Percentiles rank a stretch among this genome's conserved stretches.
These are phyloP conservation scores for Aethina tumida DNA, from an alignment of 1,140 invertebrate species.

Conservation along the genomic window DNA sequence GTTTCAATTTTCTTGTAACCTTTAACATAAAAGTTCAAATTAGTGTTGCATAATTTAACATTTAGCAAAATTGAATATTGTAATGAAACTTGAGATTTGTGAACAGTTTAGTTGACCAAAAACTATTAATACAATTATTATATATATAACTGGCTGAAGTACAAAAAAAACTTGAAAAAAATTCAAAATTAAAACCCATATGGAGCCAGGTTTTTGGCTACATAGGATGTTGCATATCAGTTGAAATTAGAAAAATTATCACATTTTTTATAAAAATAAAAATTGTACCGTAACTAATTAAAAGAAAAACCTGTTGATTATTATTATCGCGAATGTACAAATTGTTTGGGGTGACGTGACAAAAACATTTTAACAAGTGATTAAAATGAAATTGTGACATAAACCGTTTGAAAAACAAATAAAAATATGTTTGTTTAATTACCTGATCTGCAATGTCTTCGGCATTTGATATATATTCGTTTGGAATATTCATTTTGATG, in stretches of 20 bases:
- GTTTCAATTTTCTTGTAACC: slow-evolving; percentile 87
- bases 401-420: slow-evolving; percentile 9
- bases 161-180: slow-evolving; percentile 10
- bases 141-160: slow-evolving; percentile 3
- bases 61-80: neutral
- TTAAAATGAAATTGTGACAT: slow-evolving; percentile 5
- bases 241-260: too few species aligned
- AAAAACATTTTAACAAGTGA: slow-evolving; percentile 13
- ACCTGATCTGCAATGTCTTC: slow-evolving; percentile 95
- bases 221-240: too few species aligned
- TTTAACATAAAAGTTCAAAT: slow-evolving; percentile 37
- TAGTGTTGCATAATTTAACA: slow-evolving; percentile 3
- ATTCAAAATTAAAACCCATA: slow-evolving; percentile 3
- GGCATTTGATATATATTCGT: slow-evolving; percentile 80
- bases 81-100: neutral
- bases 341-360: slow-evolving; percentile 21
- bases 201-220: too few species aligned
- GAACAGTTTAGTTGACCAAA: slow-evolving; percentile 2
- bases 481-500: slow-evolving; percentile 67
- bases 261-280: slow-evolving; percentile 4
- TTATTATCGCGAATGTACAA: slow-evolving; percentile 5
- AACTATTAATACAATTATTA: slow-evolving; percentile 1
- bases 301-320: slow-evolving; percentile 6
- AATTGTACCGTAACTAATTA: neutral
- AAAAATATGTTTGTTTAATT: slow-evolving; percentile 31